Base-by-base conservation (phyloP, 2,113 vertebrate species). In the Nothobranchius kuhntae region DNA sequence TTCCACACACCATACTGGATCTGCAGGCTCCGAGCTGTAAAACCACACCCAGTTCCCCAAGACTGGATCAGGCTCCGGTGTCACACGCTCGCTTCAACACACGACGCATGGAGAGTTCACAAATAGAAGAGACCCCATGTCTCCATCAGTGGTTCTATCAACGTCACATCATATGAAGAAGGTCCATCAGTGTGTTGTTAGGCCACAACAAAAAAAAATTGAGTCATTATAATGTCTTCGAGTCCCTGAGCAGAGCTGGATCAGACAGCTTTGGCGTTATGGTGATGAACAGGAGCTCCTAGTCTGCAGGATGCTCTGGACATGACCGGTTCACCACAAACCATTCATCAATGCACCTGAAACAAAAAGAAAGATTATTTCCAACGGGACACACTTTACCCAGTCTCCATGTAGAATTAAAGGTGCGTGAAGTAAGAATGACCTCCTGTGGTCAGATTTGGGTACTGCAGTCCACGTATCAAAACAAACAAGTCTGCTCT, bases 331-430 rank as follows among this genome's bases (percentile, higher is more conserved):
- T 98, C 85, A 99, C 95, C 91, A 96, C 93, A 91, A 99, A 99
- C 98, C 98, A 99, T 77, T 96, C 95, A 65, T 99, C 96, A 95
- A 99, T 99, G 87, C 98, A 98, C 84, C 98, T 99, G 85, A 57
- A 88, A 86, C 63, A 65, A 21, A 30, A 53, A 77, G 30, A 30
- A 3, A 30, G 2, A 30, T 4, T 21, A 21, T 21, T 21, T 21
- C 21, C 21, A 21, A 21, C 21, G 21, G 21, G 21, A 21, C 21
- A 21, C 21, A 21, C 21, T 21, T 21, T 21, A 21, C 21, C 21
- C 21, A 21, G 21, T 21, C 21, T 21, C 21, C 21, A 21, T 21
- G 21, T 21, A 21, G 21, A 21, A 21, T 21, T 21, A 21, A 21
- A 1, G 21, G 21, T 21, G 21, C 21, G 21, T 21, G 21, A 21